A percentile compares a stretch with the other conserved stretches of the same genome.
These are phyloP conservation scores for Arion vulgaris DNA, from an alignment of 1,140 invertebrate genomes.

Conservation along the genomic window DNA sequence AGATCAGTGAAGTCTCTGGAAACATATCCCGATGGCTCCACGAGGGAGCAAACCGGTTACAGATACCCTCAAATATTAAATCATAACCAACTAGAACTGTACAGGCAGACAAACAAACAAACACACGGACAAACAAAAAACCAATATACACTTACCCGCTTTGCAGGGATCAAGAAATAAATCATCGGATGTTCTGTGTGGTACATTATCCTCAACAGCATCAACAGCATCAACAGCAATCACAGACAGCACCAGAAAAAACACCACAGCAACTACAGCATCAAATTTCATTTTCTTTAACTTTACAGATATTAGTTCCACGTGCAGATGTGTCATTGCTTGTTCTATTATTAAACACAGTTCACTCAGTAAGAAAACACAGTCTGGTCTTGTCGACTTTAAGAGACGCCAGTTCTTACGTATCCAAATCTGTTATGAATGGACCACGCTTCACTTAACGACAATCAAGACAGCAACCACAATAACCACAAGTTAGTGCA, in stretches of 20 bases:
- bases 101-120: too few species aligned
- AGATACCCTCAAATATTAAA: too few species aligned
- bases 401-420: neutral
- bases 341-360: neutral
- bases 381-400: neutral
- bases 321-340: neutral
- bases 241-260: neutral
- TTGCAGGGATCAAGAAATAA: constrained; percentile 85
- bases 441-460: neutral
- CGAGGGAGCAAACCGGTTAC: too few species aligned
- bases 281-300: neutral
- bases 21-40: too few species aligned
- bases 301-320: neutral
- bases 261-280: neutral
- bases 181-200: constrained; percentile 77
- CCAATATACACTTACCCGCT: constrained; percentile 51
- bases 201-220: constrained; percentile 33
- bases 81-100: too few species aligned
- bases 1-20: too few species aligned
- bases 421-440: neutral
- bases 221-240: neutral
- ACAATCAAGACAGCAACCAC: neutral
- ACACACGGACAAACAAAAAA: too few species aligned
- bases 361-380: neutral
- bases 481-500: too few species aligned